These are phyloP conservation scores for Psephotus haematonotus DNA, from an alignment of 2,113 vertebrate species.

Conservation along the genomic window DNA sequence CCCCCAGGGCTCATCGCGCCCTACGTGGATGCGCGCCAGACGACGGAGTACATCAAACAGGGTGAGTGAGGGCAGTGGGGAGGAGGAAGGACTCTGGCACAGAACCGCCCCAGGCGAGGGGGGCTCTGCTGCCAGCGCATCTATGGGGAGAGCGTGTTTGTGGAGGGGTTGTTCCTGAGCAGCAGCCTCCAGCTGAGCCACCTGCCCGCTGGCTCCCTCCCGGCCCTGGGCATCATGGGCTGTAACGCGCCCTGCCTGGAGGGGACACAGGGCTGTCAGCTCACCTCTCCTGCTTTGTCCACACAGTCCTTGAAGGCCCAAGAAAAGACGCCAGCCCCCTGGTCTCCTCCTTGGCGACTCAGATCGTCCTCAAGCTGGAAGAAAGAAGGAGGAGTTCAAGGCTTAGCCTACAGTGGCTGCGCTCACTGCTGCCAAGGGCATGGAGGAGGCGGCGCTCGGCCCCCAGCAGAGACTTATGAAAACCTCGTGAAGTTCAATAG, in stretches of 20 bases:
- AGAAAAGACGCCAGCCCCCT: rapidly evolving
- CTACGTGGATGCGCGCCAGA: no score
- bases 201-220: background rate
- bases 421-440: rapidly evolving
- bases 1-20: no score
- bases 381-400: rapidly evolving
- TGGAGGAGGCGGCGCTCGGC: rapidly evolving
- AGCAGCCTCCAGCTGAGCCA: background rate
- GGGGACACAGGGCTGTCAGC: background rate
- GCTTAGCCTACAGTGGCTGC: rapidly evolving
- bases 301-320: background rate
- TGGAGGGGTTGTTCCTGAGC: background rate
- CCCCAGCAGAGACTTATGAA: background rate
- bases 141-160: background rate
- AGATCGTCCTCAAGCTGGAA: rapidly evolving
- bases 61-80: background rate
- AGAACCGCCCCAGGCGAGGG: rapidly evolving
- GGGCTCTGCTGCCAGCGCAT: background rate
- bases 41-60: rapidly evolving
- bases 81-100: background rate
- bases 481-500: no score
- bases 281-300: background rate
- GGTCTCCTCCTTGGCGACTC: background rate
- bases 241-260: background rate
- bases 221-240: no score